These are phyloP conservation scores for Chelonus formosanus DNA, from an alignment of 2,888 invertebrate species.

Conservation along the genomic window DNA sequence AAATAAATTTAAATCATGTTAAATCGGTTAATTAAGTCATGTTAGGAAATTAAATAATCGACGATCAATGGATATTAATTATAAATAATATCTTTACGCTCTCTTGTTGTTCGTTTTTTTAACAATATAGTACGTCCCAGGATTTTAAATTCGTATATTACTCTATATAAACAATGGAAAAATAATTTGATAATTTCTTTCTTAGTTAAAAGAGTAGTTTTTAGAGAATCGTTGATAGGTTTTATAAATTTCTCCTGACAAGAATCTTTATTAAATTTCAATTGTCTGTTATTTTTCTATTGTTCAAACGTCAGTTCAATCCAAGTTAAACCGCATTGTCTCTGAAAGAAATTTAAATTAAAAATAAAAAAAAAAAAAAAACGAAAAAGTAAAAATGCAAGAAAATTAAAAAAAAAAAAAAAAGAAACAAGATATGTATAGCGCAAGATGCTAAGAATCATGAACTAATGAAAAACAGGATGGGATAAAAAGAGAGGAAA, in stretches of 20 bases:
- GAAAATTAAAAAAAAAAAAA: conserved; percentile 37
- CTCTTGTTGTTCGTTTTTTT: conserved; percentile 47
- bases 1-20: conserved; percentile 34
- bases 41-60: conserved; percentile 4
- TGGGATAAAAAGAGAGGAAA: too few relatives aligned
- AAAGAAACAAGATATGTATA: conserved; percentile 43
- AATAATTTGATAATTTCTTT: neutral
- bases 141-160: neutral
- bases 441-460: neutral
- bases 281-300: conserved; percentile 11
- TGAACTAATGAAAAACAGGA: too few relatives aligned
- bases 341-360: conserved; percentile 43
- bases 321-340: conserved; percentile 59
- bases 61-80: conserved; percentile 24
- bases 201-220: neutral
- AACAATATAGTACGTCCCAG: conserved; percentile 2
- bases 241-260: neutral
- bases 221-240: neutral
- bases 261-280: conserved; percentile 1
- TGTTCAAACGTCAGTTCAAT: conserved; percentile 55
- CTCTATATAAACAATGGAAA: neutral
- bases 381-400: conserved; percentile 27
- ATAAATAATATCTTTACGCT: conserved; percentile 54
- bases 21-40: conserved; percentile 21
- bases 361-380: too few relatives aligned